Conservation (phyloP, 1,140 invertebrate species). For the Hirudo medicinalis region DNA sequence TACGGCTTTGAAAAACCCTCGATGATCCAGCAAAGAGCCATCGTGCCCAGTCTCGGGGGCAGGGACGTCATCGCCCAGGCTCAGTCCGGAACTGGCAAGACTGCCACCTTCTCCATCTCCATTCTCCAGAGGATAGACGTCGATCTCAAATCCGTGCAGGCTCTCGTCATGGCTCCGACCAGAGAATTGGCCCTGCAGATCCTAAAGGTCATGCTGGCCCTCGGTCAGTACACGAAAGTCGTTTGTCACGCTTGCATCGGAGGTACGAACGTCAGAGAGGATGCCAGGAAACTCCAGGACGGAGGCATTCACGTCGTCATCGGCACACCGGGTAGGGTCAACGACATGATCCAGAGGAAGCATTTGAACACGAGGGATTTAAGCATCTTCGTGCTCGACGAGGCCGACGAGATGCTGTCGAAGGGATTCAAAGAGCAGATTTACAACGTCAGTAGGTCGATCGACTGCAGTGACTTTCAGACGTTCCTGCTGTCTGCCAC, state of each 20-base stretch:
- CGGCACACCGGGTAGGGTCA: too few relatives aligned
- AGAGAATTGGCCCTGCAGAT: constrained; percentile 77
- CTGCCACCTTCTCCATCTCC: too few relatives aligned
- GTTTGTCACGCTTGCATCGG: too few relatives aligned
- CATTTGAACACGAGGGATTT: constrained; percentile 56
- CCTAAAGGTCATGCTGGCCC: constrained; percentile 82
- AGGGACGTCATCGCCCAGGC: constrained; percentile 62
- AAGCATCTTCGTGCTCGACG: constrained; percentile 95
- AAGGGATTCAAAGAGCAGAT: constrained; percentile 99
- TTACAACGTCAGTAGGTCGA: constrained; percentile 90
- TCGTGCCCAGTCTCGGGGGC: constrained; percentile 79
- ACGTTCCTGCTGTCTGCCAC: constrained; percentile 38
- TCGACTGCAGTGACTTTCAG: constrained; percentile 80
- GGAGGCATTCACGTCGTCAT: constrained; percentile 48
- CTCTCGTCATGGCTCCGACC: constrained; percentile 86
- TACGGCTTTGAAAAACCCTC: constrained; percentile 99
- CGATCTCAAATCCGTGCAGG: constrained; percentile 71
- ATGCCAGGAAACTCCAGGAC: constrained; percentile 77
- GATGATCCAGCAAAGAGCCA: constrained; percentile 96
- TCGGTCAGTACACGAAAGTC: constrained; percentile 93
- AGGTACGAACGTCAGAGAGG: constrained; percentile 91
- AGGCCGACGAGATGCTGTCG: too few relatives aligned
- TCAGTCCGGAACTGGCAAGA: too few relatives aligned
- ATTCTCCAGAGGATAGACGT: too few relatives aligned
- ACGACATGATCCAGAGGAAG: too few relatives aligned